Evolutionary conservation across 2,888 invertebrate genomes (phyloP).

Genomic region (Eupithecia vulgata): DNA sequence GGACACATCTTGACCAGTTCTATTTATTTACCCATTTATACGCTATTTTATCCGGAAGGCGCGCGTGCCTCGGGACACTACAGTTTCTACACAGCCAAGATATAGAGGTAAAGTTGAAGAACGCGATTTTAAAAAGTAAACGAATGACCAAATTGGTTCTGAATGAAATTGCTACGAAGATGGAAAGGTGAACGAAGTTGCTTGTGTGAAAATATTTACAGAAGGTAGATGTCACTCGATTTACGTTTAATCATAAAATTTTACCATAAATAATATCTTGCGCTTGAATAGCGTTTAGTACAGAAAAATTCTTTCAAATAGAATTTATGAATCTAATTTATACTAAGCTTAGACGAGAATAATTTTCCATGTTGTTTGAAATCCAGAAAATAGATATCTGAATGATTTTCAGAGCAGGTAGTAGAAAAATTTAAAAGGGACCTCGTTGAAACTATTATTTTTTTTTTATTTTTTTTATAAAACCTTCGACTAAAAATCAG

Average conservation of each 20-base stretch:
- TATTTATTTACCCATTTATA: constrained; percentile 38
- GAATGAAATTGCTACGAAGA: constrained; percentile 6
- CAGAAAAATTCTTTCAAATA: no score
- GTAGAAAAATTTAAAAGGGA: no score
- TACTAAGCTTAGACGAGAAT: no score
- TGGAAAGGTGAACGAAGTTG: not conserved
- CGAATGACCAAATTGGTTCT: constrained; percentile 9
- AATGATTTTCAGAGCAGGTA: no score
- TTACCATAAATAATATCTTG: no score
- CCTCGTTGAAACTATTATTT: no score
- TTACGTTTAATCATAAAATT: not conserved
- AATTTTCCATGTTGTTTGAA: no score
- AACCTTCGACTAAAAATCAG: no score
- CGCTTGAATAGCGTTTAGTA: no score
- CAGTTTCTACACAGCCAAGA: constrained; percentile 23
- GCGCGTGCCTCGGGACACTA: constrained; percentile 24
- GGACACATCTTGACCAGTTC: not conserved
- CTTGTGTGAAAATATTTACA: not conserved
- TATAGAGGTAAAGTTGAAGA: constrained; percentile 22
- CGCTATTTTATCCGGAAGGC: constrained; percentile 39
- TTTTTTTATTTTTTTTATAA: no score
- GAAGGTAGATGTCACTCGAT: not conserved
- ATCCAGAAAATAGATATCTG: no score
- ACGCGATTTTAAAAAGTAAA: constrained; percentile 18
- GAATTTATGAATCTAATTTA: no score